A percentile compares a stretch with the other conserved stretches of the same genome.
Conservation (phyloP, 2,113 vertebrate genomes). For the Ochotona curzoniae region DNA sequence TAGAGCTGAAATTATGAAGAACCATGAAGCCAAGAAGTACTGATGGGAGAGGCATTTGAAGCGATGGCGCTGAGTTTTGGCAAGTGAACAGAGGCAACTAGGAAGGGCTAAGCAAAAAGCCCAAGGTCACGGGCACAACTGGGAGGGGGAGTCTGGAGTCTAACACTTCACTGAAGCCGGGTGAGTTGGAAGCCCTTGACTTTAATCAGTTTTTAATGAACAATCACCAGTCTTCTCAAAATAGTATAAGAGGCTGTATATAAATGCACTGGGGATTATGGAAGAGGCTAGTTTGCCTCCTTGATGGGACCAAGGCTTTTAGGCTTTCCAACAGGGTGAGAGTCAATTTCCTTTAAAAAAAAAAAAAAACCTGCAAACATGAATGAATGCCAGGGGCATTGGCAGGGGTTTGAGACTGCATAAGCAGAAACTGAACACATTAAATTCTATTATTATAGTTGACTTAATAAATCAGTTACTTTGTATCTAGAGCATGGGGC, state of each 20-base stretch:
- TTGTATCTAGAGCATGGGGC: no score
- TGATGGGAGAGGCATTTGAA: neutral
- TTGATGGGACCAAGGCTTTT: neutral
- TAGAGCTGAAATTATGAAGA: constrained; percentile 31
- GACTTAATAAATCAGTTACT: neutral
- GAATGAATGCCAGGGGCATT: neutral
- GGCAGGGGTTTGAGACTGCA: no score
- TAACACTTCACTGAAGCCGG: neutral
- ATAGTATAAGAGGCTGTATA: neutral
- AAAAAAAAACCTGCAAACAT: neutral
- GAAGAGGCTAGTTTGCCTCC: neutral
- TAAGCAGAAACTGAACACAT: neutral
- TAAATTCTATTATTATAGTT: neutral
- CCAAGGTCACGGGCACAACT: neutral
- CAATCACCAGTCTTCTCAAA: neutral
- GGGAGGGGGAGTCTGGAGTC: neutral
- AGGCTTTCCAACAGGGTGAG: neutral
- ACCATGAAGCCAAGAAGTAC: neutral
- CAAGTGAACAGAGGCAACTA: neutral
- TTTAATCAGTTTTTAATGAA: neutral
- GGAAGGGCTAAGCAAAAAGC: neutral
- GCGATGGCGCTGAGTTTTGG: neutral
- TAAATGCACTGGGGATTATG: neutral
- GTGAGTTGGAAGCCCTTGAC: neutral
- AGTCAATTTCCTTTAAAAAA: neutral